Evolutionary conservation across 2,113 vertebrate species (phyloP), one percentile per base, ranked within the genome.

Genomic region (Nerophis ophidion): DNA sequence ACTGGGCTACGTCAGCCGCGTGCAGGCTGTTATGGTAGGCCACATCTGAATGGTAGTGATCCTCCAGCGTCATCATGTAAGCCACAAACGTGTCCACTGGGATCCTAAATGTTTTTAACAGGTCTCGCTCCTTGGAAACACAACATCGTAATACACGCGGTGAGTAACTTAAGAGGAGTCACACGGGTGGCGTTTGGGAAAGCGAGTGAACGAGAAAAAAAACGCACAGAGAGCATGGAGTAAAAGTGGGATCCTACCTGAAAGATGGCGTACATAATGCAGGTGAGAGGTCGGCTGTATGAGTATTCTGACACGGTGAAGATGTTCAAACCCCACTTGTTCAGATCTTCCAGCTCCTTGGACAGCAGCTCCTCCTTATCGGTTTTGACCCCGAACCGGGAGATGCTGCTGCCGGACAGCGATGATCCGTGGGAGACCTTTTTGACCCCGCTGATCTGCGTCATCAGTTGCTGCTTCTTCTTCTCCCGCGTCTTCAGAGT

Each of bases 21-120:
- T 99, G 97, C 3, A 99, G 91, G 84, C 96, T 99, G 89, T 99
- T 99, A 70, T 99, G 97, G 71, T 99, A 99, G 1, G 97, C 97
- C 50, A 98, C 97, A 0, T 99, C 97, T 0, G 91, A 92, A 68
- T 99, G 97, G 84, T 99, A 99, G 85, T 99, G 97, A 68, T 98
- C 97, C 68, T 99, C 97, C 63, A 99, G 77, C 0, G 97, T 99
- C 97, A 98, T 98, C 92, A 97, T 98, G 85, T 98, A 99, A 34
- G 93, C 94, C 48, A 99, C 92, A 11, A 99, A 94, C 0, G 93
- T 98, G 68, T 99, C 96, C 1, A 88, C 84, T 0, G 96, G 95
- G 80, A 98, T 98, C 89, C 94, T 95, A 78, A 99, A 99, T 0
- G 95, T 98, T 73, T 99, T 99, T 0, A 99, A 82, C 38, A 99